These are phyloP conservation scores for Idris sp. DNA, from an alignment of 1,140 invertebrate species.

Conservation along the genomic window DNA sequence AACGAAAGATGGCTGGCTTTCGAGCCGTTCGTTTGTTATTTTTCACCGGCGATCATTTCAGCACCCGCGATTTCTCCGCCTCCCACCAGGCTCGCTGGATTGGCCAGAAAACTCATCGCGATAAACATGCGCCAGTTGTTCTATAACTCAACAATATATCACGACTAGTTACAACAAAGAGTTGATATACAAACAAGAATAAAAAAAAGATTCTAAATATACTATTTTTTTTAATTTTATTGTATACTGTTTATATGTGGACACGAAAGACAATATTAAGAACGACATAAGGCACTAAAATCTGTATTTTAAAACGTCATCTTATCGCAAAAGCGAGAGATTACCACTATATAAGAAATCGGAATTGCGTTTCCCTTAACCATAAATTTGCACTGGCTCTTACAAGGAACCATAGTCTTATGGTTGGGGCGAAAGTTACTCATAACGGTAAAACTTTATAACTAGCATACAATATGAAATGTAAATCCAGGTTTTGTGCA, in stretches of 20 bases:
- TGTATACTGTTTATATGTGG: no score
- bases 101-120: constrained; percentile 9
- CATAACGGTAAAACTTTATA: constrained; percentile 41
- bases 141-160: no score
- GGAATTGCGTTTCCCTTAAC: constrained; percentile 18
- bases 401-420: constrained; percentile 38
- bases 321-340: constrained; percentile 19
- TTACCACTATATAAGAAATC: constrained; percentile 19
- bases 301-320: constrained; percentile 3
- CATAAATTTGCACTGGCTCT: constrained; percentile 22
- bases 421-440: constrained; percentile 25
- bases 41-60: constrained; percentile 37
- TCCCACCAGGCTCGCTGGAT: not conserved
- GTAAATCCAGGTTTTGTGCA: constrained; percentile 29
- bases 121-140: not conserved
- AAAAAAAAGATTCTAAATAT: no score
- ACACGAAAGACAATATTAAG: no score
- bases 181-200: no score
- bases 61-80: constrained; percentile 21
- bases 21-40: constrained; percentile 27
- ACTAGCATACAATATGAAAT: constrained; percentile 19
- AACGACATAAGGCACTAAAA: constrained; percentile 5
- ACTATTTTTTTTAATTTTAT: no score
- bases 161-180: no score
- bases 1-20: constrained; percentile 65